A percentile compares a stretch with the other conserved stretches of the same genome.
These are phyloP conservation scores for Megamerina dolium DNA, from an alignment of 2,888 invertebrate species.

Conservation along the genomic window DNA sequence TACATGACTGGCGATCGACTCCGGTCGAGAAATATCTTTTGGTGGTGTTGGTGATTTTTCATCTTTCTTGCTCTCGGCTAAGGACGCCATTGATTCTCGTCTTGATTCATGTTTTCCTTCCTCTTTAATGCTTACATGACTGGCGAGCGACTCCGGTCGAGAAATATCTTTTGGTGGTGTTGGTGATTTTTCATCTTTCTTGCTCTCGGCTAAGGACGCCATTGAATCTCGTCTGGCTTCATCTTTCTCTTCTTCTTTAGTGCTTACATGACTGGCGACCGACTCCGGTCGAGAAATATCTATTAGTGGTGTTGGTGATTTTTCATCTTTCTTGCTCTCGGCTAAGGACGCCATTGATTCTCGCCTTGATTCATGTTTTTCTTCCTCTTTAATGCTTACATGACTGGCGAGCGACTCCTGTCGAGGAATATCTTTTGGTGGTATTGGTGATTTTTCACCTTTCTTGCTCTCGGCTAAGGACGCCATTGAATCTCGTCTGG, in stretches of 20 bases:
- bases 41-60: slow-evolving; percentile 11
- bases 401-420: slow-evolving; percentile 24
- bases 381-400: slow-evolving; percentile 6
- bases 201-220: slow-evolving; percentile 12
- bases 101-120: slow-evolving; percentile 15
- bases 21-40: slow-evolving; percentile 31
- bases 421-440: slow-evolving; percentile 29
- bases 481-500: slow-evolving; percentile 9
- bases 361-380: slow-evolving; percentile 9
- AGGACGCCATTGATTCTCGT: slow-evolving; percentile 17
- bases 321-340: slow-evolving; percentile 14
- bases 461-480: slow-evolving; percentile 16
- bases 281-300: slow-evolving; percentile 40
- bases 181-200: slow-evolving; percentile 12
- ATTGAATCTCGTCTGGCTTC: slow-evolving; percentile 14
- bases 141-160: slow-evolving; percentile 15
- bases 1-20: slow-evolving; percentile 24
- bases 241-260: slow-evolving; percentile 11
- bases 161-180: slow-evolving; percentile 7
- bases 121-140: slow-evolving; percentile 7
- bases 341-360: slow-evolving; percentile 15
- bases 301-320: slow-evolving; percentile 4
- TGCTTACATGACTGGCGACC: slow-evolving; percentile 18
- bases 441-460: slow-evolving; percentile 11
- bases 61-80: slow-evolving; percentile 17